A percentile compares a stretch with the other conserved stretches of the same genome.
Conservation (phyloP, 2,888 invertebrate genomes). For the Atrina japonica region DNA sequence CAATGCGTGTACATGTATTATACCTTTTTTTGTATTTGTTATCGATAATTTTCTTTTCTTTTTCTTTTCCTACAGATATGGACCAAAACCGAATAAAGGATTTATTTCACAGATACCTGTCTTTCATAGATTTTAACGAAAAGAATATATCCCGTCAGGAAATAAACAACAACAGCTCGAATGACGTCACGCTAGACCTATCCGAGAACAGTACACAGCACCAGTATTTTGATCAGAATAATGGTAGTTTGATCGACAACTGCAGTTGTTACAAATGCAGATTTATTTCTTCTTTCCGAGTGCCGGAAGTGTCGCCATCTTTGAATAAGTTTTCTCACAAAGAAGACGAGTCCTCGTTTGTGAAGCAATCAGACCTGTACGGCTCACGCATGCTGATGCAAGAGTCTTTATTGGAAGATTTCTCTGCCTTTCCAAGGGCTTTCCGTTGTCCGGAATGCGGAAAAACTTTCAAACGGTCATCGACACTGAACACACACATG, state of each 20-base stretch:
- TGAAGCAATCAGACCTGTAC: background rate
- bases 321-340: constrained; percentile 1
- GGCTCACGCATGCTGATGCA: constrained; percentile 7
- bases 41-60: too few species aligned
- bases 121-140: constrained; percentile 3
- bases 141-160: background rate
- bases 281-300: background rate
- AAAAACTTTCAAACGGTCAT: constrained; percentile 97
- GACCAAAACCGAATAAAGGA: constrained; percentile 16
- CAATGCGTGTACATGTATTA: too few species aligned
- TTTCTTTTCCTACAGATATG: too few species aligned
- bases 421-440: constrained; percentile 20
- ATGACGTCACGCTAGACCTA: background rate
- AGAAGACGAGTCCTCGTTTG: background rate
- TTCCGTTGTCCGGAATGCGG: constrained; percentile 97
- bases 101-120: constrained; percentile 9
- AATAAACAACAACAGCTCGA: constrained; percentile 4
- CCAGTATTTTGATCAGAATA: background rate
- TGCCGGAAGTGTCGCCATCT: constrained; percentile 1
- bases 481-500: constrained; percentile 97
- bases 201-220: background rate
- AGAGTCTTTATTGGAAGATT: constrained; percentile 15
- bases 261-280: constrained; percentile 3
- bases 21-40: too few species aligned
- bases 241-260: background rate